Evolutionary conservation across 2,797 vertebrate species (phyloP), one percentile per base, ranked within the genome.

Genomic region (Etheostoma nigrum): DNA sequence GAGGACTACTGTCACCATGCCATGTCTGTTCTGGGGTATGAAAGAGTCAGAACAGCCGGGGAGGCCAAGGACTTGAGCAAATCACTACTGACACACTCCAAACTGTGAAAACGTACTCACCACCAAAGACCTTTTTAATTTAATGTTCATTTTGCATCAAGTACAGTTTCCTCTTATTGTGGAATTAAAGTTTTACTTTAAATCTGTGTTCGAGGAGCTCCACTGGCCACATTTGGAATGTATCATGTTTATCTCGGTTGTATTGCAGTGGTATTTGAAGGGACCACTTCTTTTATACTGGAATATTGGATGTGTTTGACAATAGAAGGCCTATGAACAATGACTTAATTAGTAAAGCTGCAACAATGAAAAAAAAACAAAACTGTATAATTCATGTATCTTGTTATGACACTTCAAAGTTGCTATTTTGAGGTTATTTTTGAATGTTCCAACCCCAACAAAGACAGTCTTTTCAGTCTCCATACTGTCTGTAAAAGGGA

Each of bases 1-100:
- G 98, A 99, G 92, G 98, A 99, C 92, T 99, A 99, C 87, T 99
- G 98, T 89, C 96, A 97, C 74, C 97, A 98, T 70, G 89, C 97
- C 81, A 99, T 99, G 98, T 94, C 96, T 0, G 90, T 99, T 84
- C 93, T 99, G 75, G 98, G 98, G 57, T 99, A 99, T 1, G 96
- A 98, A 62, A 92, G 95, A 49, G 97, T 97, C 5, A 91, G 92
- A 87, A 98, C 96, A 78, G 96, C 97, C 0, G 96, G 95, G 62
- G 98, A 99, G 89, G 97, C 97, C 59, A 98, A 97, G 91, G 98
- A 99, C 94, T 93, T 99, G 84, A 96, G 96, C 92, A 98, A 97
- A 94, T 96, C 97, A 11, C 95, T 99, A 84, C 96, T 99, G 87
- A 95, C 94, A 67, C 96, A 95, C 84, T 97, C 97, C 53, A 96